Evolutionary conservation across 2,888 invertebrate species (phyloP).

Genomic region (Amblyteles armatorius): DNA sequence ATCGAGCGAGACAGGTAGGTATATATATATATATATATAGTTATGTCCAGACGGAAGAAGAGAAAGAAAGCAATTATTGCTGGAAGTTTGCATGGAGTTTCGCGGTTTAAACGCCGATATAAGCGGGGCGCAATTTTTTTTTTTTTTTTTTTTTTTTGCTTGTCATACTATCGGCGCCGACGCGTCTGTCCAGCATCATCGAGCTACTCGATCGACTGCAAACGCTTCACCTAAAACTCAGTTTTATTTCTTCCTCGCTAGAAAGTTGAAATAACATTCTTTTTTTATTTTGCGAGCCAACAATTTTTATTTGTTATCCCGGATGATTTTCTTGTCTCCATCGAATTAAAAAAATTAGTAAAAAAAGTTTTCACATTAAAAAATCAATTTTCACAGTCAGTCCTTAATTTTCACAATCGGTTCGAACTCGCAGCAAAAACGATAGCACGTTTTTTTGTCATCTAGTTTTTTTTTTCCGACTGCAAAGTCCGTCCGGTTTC

Average conservation of each 20-base stretch:
- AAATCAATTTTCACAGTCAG: neutral
- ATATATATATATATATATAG: slow-evolving; percentile 10
- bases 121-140: slow-evolving; percentile 69
- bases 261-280: neutral
- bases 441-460: neutral
- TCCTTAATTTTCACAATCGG: neutral
- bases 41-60: slow-evolving; percentile 9
- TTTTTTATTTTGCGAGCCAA: neutral
- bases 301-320: neutral
- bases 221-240: neutral
- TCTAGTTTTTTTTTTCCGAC: neutral
- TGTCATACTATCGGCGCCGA: neutral
- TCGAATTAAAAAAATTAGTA: neutral
- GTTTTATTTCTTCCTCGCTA: neutral
- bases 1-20: slow-evolving; percentile 64
- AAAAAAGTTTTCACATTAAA: neutral
- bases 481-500: neutral
- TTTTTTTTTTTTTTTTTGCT: slow-evolving; percentile 38
- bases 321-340: neutral
- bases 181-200: neutral
- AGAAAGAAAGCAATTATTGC: slow-evolving; percentile 50
- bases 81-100: slow-evolving; percentile 38
- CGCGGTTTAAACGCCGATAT: slow-evolving; percentile 73
- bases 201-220: neutral
- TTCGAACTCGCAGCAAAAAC: neutral